Conservation (phyloP, 2,888 invertebrate species). For the Ceraclea dissimilis region DNA sequence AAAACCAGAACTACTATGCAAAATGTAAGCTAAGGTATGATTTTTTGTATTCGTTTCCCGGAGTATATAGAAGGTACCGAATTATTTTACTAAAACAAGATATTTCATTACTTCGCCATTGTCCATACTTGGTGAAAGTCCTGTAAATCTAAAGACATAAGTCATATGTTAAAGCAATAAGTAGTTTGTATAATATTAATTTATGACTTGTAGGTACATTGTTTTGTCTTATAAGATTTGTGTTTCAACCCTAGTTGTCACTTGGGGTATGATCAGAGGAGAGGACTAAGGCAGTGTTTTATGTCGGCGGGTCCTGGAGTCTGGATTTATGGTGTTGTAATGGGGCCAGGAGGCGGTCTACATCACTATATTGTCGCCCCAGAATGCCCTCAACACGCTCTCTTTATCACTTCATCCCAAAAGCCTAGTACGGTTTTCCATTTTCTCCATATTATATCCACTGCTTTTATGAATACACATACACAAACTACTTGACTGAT, state of each 20-base stretch:
- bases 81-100: too few species aligned
- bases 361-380: conserved; percentile 52
- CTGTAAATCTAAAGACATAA: too few species aligned
- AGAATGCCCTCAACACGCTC: conserved; percentile 32
- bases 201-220: too few species aligned
- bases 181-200: too few species aligned
- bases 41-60: too few species aligned
- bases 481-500: background rate
- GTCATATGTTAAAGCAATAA: too few species aligned
- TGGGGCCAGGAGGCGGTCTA: conserved; percentile 56
- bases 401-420: conserved; percentile 23
- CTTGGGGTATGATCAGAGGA: background rate
- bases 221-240: background rate
- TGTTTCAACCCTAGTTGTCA: background rate
- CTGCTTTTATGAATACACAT: background rate
- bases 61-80: too few species aligned
- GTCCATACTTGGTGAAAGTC: too few species aligned
- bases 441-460: background rate
- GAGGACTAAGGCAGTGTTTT: conserved; percentile 25
- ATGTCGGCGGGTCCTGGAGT: conserved; percentile 26
- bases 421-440: background rate
- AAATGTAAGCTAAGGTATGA: too few species aligned
- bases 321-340: conserved; percentile 54
- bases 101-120: too few species aligned
- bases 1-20: too few species aligned